Conservation (phyloP, 2,797 vertebrate genomes). For the Melopsittacus undulatus region DNA sequence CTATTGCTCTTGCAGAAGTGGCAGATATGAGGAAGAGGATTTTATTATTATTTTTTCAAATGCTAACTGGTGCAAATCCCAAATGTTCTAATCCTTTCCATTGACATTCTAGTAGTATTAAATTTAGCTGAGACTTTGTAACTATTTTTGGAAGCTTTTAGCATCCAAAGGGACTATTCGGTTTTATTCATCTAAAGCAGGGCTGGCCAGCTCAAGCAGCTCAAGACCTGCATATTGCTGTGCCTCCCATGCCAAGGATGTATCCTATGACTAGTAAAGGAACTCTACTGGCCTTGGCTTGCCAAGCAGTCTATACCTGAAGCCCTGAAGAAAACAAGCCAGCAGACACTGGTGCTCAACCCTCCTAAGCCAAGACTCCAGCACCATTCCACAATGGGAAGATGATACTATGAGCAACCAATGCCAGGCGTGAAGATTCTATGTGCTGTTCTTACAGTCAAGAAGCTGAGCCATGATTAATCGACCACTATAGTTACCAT, state of each 20-base stretch:
- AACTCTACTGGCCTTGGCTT: fast-evolving
- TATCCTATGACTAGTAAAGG: not conserved
- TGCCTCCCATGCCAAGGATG: not conserved
- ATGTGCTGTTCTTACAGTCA: not conserved
- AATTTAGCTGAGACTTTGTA: slow-evolving; percentile 58
- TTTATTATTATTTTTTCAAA: not conserved
- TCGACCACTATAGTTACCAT: not conserved
- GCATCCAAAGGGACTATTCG: slow-evolving; percentile 32
- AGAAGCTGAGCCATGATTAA: not conserved
- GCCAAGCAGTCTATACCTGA: not conserved
- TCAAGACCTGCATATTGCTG: not conserved
- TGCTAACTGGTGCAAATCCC: slow-evolving; percentile 53
- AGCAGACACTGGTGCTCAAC: not conserved
- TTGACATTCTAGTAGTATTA: slow-evolving; percentile 55
- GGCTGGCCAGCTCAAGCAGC: not conserved
- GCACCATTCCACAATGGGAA: not conserved
- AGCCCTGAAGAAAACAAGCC: not conserved
- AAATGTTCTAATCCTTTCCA: slow-evolving; percentile 55
- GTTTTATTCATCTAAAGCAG: slow-evolving; percentile 14
- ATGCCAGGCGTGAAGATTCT: not conserved
- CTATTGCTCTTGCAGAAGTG: not conserved
- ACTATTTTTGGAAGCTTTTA: slow-evolving; percentile 66
- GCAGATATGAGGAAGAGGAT: not conserved
- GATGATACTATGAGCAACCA: not conserved
- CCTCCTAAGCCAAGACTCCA: not conserved